Base-by-base conservation (phyloP, 2,797 vertebrate genomes). In the Pseudomugil tenellus region DNA sequence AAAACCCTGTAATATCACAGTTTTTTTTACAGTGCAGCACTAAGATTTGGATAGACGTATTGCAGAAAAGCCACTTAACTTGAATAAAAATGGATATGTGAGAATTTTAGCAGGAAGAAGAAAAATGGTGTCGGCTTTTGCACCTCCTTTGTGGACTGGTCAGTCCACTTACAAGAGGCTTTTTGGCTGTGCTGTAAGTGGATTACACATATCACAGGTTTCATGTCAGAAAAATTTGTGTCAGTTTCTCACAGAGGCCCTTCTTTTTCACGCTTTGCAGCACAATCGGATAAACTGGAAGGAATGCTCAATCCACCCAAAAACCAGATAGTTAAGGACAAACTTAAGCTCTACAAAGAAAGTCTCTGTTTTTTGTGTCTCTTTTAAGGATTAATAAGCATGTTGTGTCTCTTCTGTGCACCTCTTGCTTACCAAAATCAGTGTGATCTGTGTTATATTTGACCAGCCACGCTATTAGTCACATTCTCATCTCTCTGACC, bases 121-220 rank as follows among this genome's bases (percentile, higher is more conserved):
- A 70, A 66, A 68, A 19, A 29, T 69, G 49, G 54, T 3, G 31
- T 53, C 56, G 10, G 32, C 32, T 63, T 56, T 21, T 39, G 57
- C 49, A n/a, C 34, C 67, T 58, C 65, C 51, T 69, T 48, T 23
- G 73, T 68, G 60, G 21, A n/a, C 61, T 48, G 77, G 83, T 77
- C 77, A 81, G 76, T 19, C 28, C 25, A 62, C 72, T 70, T 76
- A 74, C 72, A 87, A 81, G 76, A 86, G 80, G 76, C 79, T 85
- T 61, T 74, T 74, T 17, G n/a, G 84, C 66, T 73, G 70, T 66
- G 79, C 82, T 89, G 69, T 86, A 84, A 89, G 62, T 76, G 84
- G 87, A 91, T 91, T 88, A 91, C 85, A 88, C 79, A 87, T 85
- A 84, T 90, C 84, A 61, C 87, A 82, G 80, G 78, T 86, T 85